Evolutionary conservation across 37 sponge, comb jelly and placozoan species (phyloP).

Genomic region (Ianthella basta): DNA sequence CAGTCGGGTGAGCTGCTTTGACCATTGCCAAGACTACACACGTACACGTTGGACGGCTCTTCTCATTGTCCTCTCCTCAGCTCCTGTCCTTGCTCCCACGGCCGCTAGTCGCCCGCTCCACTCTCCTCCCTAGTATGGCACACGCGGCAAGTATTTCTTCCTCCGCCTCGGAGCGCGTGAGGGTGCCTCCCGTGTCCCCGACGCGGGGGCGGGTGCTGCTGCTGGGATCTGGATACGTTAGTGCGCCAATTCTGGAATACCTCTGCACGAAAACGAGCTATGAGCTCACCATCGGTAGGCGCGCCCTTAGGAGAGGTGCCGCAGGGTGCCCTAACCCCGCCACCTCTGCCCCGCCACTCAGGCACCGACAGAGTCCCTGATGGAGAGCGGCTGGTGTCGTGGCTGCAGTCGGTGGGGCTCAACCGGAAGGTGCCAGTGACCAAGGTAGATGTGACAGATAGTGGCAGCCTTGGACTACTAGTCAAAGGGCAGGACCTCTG

Average conservation of each 20-base stretch:
- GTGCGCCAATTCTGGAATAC: constrained; percentile 85
- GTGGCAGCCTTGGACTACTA: constrained; percentile 34
- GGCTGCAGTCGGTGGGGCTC: neutral
- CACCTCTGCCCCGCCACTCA: neutral
- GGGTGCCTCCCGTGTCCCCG: neutral
- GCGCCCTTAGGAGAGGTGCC: neutral
- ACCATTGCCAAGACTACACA: too few species aligned
- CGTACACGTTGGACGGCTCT: too few species aligned
- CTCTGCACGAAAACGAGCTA: constrained; percentile 60
- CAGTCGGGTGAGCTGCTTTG: too few species aligned
- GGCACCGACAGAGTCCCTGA: neutral
- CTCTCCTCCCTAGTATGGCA: too few species aligned
- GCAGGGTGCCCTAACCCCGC: neutral
- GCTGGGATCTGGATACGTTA: constrained; percentile 87
- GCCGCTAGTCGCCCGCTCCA: too few species aligned
- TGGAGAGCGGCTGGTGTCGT: neutral
- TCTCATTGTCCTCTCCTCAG: too few species aligned
- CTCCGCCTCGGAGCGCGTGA: neutral
- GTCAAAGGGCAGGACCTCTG: constrained; percentile 75
- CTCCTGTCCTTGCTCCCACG: too few species aligned
- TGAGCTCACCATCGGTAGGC: constrained; percentile 85
- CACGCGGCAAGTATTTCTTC: too few species aligned
- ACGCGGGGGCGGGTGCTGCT: constrained; percentile 73
- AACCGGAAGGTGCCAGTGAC: constrained; percentile 61
- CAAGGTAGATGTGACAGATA: constrained; percentile 47